Conservation (phyloP, 2,797 vertebrate species). For the Gallirallus australis region DNA sequence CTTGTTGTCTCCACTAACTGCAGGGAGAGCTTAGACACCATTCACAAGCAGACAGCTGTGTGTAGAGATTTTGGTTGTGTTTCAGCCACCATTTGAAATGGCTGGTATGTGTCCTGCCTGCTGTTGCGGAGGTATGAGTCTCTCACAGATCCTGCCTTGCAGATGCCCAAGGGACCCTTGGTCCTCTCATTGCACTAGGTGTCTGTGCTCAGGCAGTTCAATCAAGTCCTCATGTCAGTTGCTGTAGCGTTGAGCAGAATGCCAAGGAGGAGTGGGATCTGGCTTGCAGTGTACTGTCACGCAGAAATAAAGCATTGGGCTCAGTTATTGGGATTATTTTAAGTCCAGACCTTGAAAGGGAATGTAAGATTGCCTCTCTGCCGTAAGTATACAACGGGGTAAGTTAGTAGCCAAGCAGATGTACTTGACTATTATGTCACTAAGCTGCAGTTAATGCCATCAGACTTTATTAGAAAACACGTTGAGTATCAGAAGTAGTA, state of each 20-base stretch:
- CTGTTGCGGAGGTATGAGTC: neutral
- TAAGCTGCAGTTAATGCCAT: neutral
- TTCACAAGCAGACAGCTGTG: fast-evolving
- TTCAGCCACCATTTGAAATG: neutral
- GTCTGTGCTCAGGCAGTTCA: neutral
- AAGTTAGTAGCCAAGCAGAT: neutral
- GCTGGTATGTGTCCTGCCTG: neutral
- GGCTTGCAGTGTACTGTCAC: neutral
- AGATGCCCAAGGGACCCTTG: neutral
- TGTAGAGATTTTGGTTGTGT: neutral
- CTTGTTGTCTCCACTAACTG: neutral
- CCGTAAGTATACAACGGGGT: neutral
- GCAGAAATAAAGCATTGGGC: neutral
- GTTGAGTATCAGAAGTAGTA: neutral
- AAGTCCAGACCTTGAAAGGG: neutral
- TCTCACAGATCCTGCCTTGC: neutral
- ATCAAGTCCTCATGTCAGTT: neutral
- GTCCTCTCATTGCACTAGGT: neutral
- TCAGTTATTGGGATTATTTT: neutral
- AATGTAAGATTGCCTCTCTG: neutral
- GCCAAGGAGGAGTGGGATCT: neutral
- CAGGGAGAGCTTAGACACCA: neutral
- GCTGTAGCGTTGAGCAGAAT: neutral
- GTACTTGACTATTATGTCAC: neutral
- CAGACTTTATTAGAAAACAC: neutral